Percentiles rank a stretch among this genome's conserved stretches.
phyloP scores from a whole-genome alignment of 1,140 invertebrate species.

The Hesperophylax magnus region DNA sequence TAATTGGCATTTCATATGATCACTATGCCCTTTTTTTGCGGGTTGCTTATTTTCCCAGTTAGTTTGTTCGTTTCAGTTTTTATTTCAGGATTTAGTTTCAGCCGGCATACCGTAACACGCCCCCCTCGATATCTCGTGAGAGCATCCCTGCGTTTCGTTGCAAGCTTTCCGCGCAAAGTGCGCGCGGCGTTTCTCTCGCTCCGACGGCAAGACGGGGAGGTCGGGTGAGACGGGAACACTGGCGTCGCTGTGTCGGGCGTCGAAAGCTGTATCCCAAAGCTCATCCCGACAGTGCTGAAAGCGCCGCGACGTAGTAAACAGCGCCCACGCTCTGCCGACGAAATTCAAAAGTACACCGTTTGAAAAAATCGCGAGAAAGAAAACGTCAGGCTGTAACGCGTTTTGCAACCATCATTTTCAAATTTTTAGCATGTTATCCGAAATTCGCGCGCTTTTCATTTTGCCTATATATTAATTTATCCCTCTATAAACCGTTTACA shows the following conservation, averaged over 20 bases:
- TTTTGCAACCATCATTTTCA: not conserved
- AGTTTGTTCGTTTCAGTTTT: no score
- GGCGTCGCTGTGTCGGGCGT: slow-evolving; percentile 16
- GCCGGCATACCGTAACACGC: slow-evolving; percentile 29
- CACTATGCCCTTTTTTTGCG: no score
- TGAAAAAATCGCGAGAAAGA: not conserved
- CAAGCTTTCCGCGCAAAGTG: not conserved
- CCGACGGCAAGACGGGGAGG: not conserved
- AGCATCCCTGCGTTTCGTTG: slow-evolving; percentile 7
- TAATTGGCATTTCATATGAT: no score
- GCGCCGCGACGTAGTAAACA: slow-evolving; percentile 18
- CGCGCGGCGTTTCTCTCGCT: not conserved
- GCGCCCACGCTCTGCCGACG: slow-evolving; percentile 1
- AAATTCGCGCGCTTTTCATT: not conserved
- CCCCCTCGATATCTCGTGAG: slow-evolving; percentile 22
- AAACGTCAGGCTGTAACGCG: no score
- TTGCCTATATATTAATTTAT: no score
- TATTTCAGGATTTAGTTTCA: not conserved
- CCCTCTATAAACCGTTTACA: no score
- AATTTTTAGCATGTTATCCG: not conserved
- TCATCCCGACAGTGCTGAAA: slow-evolving; percentile 34
- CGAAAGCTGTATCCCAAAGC: slow-evolving; percentile 3
- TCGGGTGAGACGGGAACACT: not conserved
- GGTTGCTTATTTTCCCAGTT: no score
- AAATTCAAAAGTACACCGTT: slow-evolving; percentile 15